A percentile compares a stretch with the other conserved stretches of the same genome.
Evolutionary conservation across 2,113 vertebrate species (phyloP).

Genomic region (Bujurquina vittata): DNA sequence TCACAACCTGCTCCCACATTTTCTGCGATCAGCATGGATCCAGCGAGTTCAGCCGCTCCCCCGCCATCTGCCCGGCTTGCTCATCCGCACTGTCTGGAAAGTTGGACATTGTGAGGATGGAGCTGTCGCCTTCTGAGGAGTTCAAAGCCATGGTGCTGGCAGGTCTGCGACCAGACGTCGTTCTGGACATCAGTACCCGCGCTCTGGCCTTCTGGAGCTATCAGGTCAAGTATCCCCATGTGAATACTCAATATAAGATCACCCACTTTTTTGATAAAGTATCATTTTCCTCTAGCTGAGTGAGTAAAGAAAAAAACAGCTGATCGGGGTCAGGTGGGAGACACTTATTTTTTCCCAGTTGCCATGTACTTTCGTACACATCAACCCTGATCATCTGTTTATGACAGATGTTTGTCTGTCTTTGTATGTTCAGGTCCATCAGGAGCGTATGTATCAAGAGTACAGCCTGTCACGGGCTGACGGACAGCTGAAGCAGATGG

Average conservation of each 20-base stretch:
- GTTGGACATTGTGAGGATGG: constrained; percentile 87
- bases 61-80: constrained; percentile 88
- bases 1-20: constrained; percentile 89
- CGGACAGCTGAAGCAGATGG: constrained; percentile 86
- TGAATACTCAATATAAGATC: not conserved
- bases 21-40: constrained; percentile 92
- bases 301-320: not conserved
- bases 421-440: constrained; percentile 81
- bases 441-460: constrained; percentile 89
- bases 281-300: not conserved
- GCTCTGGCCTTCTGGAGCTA: constrained; percentile 91
- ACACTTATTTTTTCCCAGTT: too few relatives aligned
- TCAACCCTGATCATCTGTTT: not conserved
- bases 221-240: constrained; percentile 77
- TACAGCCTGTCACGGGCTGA: constrained; percentile 86
- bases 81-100: constrained; percentile 88
- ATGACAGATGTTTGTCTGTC: not conserved
- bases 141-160: constrained; percentile 91
- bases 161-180: constrained; percentile 85
- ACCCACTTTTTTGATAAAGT: not conserved
- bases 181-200: constrained; percentile 87
- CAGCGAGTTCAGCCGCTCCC: constrained; percentile 86
- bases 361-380: accelerated
- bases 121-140: constrained; percentile 87
- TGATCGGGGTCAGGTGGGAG: not conserved